These are phyloP conservation scores for Thaleichthys pacificus DNA, from an alignment of 2,797 vertebrate species.

Conservation along the genomic window DNA sequence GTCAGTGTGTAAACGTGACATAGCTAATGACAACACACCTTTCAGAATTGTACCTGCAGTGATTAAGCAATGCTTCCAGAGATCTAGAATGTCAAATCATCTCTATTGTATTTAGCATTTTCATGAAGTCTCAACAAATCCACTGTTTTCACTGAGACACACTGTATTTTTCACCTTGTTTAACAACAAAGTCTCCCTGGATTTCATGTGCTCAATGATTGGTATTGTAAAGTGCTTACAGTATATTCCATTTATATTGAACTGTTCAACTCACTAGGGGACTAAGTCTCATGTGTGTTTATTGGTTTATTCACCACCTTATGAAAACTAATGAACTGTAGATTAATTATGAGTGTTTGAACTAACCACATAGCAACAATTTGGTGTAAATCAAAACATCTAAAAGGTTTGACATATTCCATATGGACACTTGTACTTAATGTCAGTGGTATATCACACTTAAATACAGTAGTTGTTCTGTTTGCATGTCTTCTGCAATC, in stretches of 20 bases:
- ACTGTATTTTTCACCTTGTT: not conserved
- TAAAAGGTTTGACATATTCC: not conserved
- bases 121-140: not conserved
- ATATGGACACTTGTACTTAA: not conserved
- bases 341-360: not conserved
- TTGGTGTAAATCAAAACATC: too few relatives aligned
- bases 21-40: too few relatives aligned
- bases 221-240: not conserved
- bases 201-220: not conserved
- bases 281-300: not conserved
- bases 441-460: too few relatives aligned
- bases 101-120: not conserved
- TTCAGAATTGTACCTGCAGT: not conserved
- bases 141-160: not conserved
- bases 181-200: not conserved
- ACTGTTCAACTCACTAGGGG: constrained; percentile 14
- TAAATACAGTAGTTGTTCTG: too few relatives aligned
- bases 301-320: not conserved
- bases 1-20: not conserved
- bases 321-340: constrained; percentile 1
- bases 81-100: not conserved
- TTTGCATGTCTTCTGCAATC: too few relatives aligned
- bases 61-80: not conserved
- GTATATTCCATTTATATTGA: constrained; percentile 12
- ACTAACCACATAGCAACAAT: not conserved